A percentile compares a stretch with the other conserved stretches of the same genome.
Evolutionary conservation across 2,113 vertebrate genomes (phyloP).

Genomic region (Hepsetus odoe): DNA sequence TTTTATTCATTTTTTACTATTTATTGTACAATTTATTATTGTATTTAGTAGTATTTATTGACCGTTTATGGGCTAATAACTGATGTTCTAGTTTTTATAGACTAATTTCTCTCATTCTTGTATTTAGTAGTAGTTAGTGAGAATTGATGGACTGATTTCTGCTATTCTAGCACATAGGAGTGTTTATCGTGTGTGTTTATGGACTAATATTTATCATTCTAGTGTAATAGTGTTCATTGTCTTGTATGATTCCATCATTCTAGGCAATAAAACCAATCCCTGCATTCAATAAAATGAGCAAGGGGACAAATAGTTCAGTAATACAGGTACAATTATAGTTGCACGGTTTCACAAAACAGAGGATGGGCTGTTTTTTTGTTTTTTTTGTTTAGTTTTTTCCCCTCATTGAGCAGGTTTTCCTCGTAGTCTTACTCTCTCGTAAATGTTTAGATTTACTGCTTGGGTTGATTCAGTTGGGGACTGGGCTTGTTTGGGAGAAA

Average conservation of each 20-base stretch:
- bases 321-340: neutral
- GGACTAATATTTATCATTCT: neutral
- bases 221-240: too few species aligned
- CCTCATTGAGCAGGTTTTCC: neutral
- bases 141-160: neutral
- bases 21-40: too few species aligned
- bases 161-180: neutral
- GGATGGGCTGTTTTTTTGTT: neutral
- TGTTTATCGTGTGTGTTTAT: neutral
- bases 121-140: neutral
- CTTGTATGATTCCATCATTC: too few species aligned
- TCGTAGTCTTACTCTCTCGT: neutral
- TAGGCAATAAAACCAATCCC: too few species aligned
- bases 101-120: neutral
- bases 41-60: too few species aligned
- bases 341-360: neutral
- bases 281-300: too few species aligned
- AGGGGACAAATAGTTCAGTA: neutral
- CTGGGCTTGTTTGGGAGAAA: neutral
- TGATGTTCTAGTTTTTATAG: neutral
- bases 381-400: neutral
- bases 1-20: too few species aligned
- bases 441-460: neutral
- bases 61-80: too few species aligned
- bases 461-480: conserved; percentile 1